Conservation (phyloP, 1,140 invertebrate species). For the Aphis craccivora region DNA sequence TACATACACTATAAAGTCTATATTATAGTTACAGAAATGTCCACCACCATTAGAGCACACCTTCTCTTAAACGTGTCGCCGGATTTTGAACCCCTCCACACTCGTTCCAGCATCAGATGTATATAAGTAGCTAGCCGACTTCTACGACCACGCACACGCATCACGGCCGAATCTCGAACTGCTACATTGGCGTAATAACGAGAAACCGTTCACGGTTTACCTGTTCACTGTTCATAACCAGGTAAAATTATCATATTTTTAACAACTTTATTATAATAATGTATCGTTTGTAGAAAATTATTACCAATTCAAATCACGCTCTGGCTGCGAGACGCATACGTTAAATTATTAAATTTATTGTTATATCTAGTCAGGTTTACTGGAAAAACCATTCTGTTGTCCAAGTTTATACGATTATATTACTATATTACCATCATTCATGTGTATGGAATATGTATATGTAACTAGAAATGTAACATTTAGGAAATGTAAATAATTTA, state of each 20-base stretch:
- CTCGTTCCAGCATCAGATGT: not conserved
- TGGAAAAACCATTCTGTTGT: not conserved
- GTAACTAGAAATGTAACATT: too few relatives aligned
- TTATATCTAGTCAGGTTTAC: not conserved
- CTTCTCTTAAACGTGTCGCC: not conserved
- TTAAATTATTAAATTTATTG: not conserved
- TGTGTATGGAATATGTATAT: not conserved
- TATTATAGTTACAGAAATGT: constrained; percentile 8
- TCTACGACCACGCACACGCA: not conserved
- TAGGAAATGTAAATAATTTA: too few relatives aligned
- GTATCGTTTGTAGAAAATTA: not conserved
- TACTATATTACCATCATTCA: not conserved
- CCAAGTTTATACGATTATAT: not conserved
- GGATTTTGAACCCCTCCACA: not conserved
- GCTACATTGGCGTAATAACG: not conserved
- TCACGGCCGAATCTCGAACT: not conserved
- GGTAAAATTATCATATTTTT: not conserved
- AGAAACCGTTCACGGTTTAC: not conserved
- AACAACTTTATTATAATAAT: not conserved
- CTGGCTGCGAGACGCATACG: not conserved
- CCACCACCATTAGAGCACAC: not conserved
- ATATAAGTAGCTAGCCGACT: not conserved
- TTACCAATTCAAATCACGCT: not conserved
- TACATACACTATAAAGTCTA: not conserved
- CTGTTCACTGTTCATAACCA: not conserved